Evolutionary conservation across 2,113 vertebrate genomes (phyloP).

Genomic region (Cygnus atratus): DNA sequence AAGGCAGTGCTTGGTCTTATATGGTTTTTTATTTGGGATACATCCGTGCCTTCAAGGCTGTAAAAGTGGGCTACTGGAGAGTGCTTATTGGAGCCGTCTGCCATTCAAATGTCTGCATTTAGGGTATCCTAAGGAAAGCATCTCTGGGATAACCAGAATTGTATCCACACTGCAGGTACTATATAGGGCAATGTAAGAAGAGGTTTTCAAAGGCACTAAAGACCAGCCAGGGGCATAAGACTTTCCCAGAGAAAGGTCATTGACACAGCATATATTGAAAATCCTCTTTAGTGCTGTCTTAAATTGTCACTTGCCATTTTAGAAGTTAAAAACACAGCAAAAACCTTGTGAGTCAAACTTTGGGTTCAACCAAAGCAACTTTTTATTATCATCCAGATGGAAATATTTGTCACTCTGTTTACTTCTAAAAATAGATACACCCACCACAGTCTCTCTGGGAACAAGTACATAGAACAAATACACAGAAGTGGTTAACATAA

Average conservation of each 20-base stretch:
- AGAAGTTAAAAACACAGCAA: neutral
- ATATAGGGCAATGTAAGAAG: neutral
- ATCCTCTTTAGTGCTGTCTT: neutral
- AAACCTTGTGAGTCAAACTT: neutral
- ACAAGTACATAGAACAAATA: neutral
- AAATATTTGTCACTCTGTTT: constrained; percentile 3
- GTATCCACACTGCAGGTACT: accelerated
- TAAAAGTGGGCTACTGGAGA: neutral
- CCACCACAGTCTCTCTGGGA: neutral
- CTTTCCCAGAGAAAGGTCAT: neutral
- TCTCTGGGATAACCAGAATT: neutral
- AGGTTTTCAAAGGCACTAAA: neutral
- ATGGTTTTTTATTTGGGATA: neutral
- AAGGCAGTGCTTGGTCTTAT: neutral
- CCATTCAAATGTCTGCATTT: neutral
- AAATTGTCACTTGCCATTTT: neutral
- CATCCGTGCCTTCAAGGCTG: neutral
- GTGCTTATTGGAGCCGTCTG: neutral
- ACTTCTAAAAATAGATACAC: neutral
- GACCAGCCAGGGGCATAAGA: neutral
- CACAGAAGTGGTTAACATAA: neutral
- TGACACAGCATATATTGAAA: neutral
- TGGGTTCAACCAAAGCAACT: neutral
- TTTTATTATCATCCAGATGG: neutral
- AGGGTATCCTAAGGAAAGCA: neutral